phyloP scores from a whole-genome alignment of 2,888 invertebrate species.

The Mesorhabditis belari region DNA sequence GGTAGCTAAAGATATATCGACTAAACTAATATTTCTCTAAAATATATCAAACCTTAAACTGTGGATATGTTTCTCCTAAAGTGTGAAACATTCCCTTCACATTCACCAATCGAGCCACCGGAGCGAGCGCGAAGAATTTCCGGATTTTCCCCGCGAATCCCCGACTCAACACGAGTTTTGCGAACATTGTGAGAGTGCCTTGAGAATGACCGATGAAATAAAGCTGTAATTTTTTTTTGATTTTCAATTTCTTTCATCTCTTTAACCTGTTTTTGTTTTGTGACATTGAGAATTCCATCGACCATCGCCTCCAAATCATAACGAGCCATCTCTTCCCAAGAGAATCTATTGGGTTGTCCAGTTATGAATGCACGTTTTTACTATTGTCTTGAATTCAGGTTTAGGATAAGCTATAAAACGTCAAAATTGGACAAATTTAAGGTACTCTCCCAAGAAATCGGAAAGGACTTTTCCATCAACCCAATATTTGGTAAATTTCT shows the following conservation, averaged over 20 bases:
- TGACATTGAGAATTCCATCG: constrained; percentile 65
- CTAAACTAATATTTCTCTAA: too few species aligned
- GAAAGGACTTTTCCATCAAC: not conserved
- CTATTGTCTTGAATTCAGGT: too few species aligned
- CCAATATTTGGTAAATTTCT: too few species aligned
- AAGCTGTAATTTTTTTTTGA: constrained; percentile 2
- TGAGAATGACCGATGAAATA: constrained; percentile 32
- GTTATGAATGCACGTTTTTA: too few species aligned
- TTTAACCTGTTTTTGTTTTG: constrained; percentile 67
- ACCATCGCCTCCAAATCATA: constrained; percentile 80
- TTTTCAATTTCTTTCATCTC: not conserved
- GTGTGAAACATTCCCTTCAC: constrained; percentile 33
- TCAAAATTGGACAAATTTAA: too few species aligned
- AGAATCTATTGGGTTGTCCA: constrained; percentile 52
- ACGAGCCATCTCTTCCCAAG: constrained; percentile 81
- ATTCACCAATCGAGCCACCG: constrained; percentile 37
- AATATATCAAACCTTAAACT: constrained; percentile 33
- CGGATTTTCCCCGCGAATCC: constrained; percentile 39
- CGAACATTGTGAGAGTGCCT: constrained; percentile 49
- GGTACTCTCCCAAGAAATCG: too few species aligned
- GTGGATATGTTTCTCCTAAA: constrained; percentile 33
- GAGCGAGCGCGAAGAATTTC: constrained; percentile 51
- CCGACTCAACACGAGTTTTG: constrained; percentile 31
- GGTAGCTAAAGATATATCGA: too few species aligned
- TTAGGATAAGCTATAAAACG: too few species aligned